phyloP scores from a whole-genome alignment of 92 coral and sea anemone species.

The Galaxea fascicularis region DNA sequence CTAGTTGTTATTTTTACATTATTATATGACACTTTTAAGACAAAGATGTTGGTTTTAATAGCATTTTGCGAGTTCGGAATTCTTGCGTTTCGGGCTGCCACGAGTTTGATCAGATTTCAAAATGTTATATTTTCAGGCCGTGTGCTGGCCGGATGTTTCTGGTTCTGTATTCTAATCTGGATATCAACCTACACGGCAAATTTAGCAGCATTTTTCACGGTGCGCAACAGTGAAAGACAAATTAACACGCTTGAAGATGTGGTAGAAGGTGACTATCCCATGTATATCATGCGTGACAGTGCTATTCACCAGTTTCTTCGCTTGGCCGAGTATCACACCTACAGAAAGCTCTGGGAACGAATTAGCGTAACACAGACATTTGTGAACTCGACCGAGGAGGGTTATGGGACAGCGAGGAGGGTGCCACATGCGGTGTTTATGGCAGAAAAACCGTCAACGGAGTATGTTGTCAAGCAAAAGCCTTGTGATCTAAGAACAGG shows the following conservation, averaged over 20 bases:
- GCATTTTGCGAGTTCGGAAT: neutral
- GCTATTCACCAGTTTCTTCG: conserved; percentile 66
- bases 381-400: conserved; percentile 63
- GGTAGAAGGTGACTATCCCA: conserved; percentile 70
- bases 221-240: conserved; percentile 73
- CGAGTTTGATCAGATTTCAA: too few species aligned
- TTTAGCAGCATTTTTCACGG: conserved; percentile 84
- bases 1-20: too few species aligned
- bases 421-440: conserved; percentile 71
- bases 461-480: conserved; percentile 72
- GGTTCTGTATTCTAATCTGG: conserved; percentile 87
- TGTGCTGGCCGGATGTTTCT: conserved; percentile 77
- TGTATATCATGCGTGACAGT: conserved; percentile 71
- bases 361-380: conserved; percentile 64
- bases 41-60: too few species aligned
- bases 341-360: conserved; percentile 73
- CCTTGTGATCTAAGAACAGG: conserved; percentile 83
- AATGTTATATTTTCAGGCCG: conserved; percentile 55
- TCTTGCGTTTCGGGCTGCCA: too few species aligned
- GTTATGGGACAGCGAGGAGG: conserved; percentile 63
- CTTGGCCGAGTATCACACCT: conserved; percentile 66
- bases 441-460: conserved; percentile 77
- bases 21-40: neutral
- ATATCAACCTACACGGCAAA: conserved; percentile 86
- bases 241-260: conserved; percentile 77